Conservation (phyloP, 2,888 invertebrate genomes). For the Megamerina dolium region DNA sequence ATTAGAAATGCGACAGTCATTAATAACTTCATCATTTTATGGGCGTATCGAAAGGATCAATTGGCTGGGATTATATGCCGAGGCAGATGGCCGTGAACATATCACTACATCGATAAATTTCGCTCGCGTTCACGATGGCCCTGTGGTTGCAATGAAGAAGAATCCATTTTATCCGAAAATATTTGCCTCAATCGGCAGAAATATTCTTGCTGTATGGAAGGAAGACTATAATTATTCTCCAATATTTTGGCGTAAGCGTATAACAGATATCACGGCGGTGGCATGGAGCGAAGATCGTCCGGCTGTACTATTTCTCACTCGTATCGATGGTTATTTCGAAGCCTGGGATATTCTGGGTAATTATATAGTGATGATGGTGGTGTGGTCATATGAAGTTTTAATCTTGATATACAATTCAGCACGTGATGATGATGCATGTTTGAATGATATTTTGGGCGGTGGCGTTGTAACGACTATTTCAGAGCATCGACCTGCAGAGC, state of each 20-base stretch:
- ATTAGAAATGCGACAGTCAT: constrained; percentile 26
- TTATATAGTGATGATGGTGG: too few species aligned
- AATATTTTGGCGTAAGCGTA: constrained; percentile 61
- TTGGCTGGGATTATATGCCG: constrained; percentile 67
- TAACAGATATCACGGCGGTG: constrained; percentile 57
- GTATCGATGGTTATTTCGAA: constrained; percentile 70
- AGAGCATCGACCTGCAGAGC: constrained; percentile 54
- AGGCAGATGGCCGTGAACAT: constrained; percentile 55
- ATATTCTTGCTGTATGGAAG: constrained; percentile 69
- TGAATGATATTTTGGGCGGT: constrained; percentile 63
- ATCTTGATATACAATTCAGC: constrained; percentile 23
- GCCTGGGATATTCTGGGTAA: constrained; percentile 68
- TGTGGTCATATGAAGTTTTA: not conserved
- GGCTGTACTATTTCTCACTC: constrained; percentile 63
- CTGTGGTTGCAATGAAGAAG: constrained; percentile 55
- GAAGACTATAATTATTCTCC: constrained; percentile 59
- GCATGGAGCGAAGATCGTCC: constrained; percentile 73
- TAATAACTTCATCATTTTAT: constrained; percentile 37
- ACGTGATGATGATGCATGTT: constrained; percentile 54
- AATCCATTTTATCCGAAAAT: constrained; percentile 60
- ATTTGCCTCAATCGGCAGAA: constrained; percentile 68
- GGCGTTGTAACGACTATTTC: constrained; percentile 60
- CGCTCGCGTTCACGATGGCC: constrained; percentile 64
- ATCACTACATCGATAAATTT: constrained; percentile 45
- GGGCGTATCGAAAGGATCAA: constrained; percentile 38